Percentiles rank a stretch among this genome's conserved stretches.
These are phyloP conservation scores for Cabera pusaria DNA, from an alignment of 2,888 invertebrate genomes.

Conservation along the genomic window DNA sequence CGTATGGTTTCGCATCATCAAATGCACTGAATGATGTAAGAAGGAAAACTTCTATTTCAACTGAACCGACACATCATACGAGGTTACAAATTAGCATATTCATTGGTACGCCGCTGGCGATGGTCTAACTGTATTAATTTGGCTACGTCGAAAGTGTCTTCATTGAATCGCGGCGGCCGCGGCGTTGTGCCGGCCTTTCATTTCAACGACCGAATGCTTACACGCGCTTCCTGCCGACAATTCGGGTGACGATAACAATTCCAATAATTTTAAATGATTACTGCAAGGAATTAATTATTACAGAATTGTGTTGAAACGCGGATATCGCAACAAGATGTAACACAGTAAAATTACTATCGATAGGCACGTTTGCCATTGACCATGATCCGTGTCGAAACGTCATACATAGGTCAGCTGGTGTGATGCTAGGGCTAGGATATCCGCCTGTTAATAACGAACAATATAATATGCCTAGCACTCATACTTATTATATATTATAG, in stretches of 20 bases:
- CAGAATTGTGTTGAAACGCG: slow-evolving; percentile 10
- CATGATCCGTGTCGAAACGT: slow-evolving; percentile 56
- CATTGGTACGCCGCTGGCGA: slow-evolving; percentile 27
- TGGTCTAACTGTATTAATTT: slow-evolving; percentile 41
- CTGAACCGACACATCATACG: slow-evolving; percentile 29
- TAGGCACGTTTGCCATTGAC: slow-evolving; percentile 46
- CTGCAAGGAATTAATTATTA: slow-evolving; percentile 20
- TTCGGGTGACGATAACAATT: slow-evolving; percentile 54
- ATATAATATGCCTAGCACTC: slow-evolving; percentile 12
- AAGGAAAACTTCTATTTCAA: slow-evolving; percentile 17
- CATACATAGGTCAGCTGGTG: slow-evolving; percentile 60
- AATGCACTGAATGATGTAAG: slow-evolving; percentile 23
- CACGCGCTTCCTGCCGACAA: slow-evolving; percentile 73
- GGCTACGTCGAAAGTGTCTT: slow-evolving; percentile 43
- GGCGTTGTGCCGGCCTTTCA: slow-evolving; percentile 43
- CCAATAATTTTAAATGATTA: slow-evolving; percentile 23
- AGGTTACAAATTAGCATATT: slow-evolving; percentile 38
- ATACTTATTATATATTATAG: no score
- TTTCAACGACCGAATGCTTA: slow-evolving; percentile 66
- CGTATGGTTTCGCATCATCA: slow-evolving; percentile 30
- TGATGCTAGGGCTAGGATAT: slow-evolving; percentile 27
- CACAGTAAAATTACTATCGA: slow-evolving; percentile 27
- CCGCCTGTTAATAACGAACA: slow-evolving; percentile 14
- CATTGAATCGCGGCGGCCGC: slow-evolving; percentile 37
- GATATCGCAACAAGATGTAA: slow-evolving; percentile 25